phyloP scores from a whole-genome alignment of 2,888 invertebrate species.

The Drymonia ruficornis region DNA sequence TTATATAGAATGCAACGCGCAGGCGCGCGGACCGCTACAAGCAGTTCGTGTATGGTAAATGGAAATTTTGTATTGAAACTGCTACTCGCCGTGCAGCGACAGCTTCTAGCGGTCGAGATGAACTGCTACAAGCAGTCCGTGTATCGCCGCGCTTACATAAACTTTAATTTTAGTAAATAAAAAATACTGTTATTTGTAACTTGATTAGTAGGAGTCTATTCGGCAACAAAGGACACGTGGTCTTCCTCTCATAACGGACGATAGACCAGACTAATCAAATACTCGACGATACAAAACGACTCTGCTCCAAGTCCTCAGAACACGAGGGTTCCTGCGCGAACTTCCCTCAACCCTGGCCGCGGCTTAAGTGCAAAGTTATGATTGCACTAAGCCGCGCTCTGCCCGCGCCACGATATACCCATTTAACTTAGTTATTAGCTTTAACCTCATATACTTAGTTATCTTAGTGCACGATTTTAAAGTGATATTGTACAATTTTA shows the following conservation, averaged over 20 bases:
- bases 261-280: slow-evolving; percentile 3
- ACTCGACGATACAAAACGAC: not conserved
- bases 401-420: slow-evolving; percentile 19
- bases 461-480: not conserved
- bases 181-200: too few species aligned
- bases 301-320: not conserved
- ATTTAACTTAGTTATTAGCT: slow-evolving; percentile 36
- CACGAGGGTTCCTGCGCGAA: slow-evolving; percentile 8
- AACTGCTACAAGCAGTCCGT: too few species aligned
- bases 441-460: slow-evolving; percentile 6
- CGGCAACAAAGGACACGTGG: too few species aligned
- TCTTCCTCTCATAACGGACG: not conserved
- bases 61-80: too few species aligned
- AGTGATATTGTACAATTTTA: not conserved
- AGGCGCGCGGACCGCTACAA: too few species aligned
- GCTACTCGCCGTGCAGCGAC: too few species aligned
- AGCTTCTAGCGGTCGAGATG: too few species aligned
- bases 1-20: too few species aligned
- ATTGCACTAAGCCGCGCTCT: slow-evolving; percentile 29
- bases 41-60: too few species aligned
- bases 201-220: too few species aligned
- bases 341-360: slow-evolving; percentile 7
- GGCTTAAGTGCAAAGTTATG: slow-evolving; percentile 45
- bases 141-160: too few species aligned
- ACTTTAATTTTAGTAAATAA: too few species aligned